These are phyloP conservation scores for Tipula confusa DNA, from an alignment of 2,888 invertebrate genomes.

Conservation along the genomic window DNA sequence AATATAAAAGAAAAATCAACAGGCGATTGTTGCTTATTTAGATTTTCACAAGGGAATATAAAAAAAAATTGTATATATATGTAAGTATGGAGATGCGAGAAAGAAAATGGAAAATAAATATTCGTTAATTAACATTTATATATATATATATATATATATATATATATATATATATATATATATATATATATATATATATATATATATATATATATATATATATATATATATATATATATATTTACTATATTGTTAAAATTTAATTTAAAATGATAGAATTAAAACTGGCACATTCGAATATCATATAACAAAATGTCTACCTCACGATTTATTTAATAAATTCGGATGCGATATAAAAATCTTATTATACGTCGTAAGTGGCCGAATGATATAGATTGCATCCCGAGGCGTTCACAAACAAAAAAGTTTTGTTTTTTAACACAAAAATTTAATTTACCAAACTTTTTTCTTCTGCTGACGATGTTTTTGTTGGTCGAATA, in stretches of 20 bases:
- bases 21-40: conserved; percentile 16
- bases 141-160: no score
- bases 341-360: background rate
- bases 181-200: no score
- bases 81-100: no score
- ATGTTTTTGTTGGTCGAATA: no score
- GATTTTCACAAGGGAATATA: background rate
- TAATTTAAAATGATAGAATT: background rate
- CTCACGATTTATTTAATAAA: background rate
- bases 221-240: no score
- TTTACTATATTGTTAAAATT: background rate
- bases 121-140: no score
- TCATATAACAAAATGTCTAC: background rate
- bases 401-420: background rate
- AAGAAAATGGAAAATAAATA: no score
- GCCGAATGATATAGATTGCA: background rate
- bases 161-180: no score
- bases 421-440: background rate
- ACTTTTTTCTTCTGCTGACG: no score
- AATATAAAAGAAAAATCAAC: conserved; percentile 12
- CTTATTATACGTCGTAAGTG: background rate
- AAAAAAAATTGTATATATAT: no score
- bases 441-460: background rate
- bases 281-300: background rate
- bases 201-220: no score